A percentile compares a stretch with the other conserved stretches of the same genome.
These are phyloP conservation scores for Coracopsis vasa DNA, from an alignment of 2,113 vertebrate genomes.

Conservation along the genomic window DNA sequence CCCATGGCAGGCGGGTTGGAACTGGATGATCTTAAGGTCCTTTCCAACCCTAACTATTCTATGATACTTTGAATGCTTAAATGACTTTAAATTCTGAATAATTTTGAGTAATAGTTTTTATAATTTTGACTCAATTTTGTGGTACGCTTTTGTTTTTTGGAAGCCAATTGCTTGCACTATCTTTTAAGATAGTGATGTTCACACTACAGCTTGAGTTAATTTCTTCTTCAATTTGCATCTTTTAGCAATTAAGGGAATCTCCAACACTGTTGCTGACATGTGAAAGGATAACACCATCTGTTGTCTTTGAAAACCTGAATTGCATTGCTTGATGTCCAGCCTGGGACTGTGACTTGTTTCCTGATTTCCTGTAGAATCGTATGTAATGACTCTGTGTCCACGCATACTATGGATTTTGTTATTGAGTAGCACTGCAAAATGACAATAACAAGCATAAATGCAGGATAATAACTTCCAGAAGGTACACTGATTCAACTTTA, in stretches of 20 bases:
- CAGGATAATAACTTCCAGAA: neutral
- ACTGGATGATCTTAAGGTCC: no score
- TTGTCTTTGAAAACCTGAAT: neutral
- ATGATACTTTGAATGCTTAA: conserved; percentile 19
- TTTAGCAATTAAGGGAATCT: neutral
- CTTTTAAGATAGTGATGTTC: neutral
- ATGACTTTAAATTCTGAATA: neutral
- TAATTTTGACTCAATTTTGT: neutral
- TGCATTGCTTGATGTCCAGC: neutral
- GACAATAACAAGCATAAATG: neutral
- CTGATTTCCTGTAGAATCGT: neutral
- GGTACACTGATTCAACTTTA: neutral
- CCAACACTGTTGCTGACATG: neutral
- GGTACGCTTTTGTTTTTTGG: neutral
- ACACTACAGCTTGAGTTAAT: neutral
- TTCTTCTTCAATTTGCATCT: conserved; percentile 19
- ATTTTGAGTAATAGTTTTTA: neutral
- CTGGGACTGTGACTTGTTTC: neutral
- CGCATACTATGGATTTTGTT: neutral
- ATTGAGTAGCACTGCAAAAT: neutral
- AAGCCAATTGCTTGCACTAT: neutral
- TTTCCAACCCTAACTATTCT: no score
- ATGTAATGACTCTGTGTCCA: neutral
- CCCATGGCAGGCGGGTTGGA: no score
- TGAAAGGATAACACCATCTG: neutral